Evolutionary conservation across 2,113 vertebrate genomes (phyloP).

Genomic region (Suricata suricatta): DNA sequence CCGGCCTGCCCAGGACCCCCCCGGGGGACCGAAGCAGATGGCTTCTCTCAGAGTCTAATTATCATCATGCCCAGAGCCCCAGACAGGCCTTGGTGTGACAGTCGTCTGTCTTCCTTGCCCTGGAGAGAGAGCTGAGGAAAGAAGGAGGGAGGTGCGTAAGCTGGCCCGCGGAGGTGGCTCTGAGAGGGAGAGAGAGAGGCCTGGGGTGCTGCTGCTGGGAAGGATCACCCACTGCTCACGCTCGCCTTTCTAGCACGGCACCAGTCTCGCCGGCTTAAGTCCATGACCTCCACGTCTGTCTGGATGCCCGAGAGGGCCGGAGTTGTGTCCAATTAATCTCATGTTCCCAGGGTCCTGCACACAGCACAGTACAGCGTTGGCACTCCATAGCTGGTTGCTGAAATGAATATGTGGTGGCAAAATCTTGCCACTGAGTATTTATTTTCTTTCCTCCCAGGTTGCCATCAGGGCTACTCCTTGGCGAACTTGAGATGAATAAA

Average conservation of each 20-base stretch:
- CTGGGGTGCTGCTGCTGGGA: not conserved
- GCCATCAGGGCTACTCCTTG: not conserved
- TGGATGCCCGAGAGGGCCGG: not conserved
- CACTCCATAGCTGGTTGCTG: not conserved
- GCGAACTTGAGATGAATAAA: constrained; percentile 36
- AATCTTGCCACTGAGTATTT: not conserved
- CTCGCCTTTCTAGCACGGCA: accelerated
- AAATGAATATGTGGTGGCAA: not conserved
- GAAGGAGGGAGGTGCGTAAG: not conserved
- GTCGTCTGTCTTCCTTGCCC: not conserved
- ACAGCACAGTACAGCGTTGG: not conserved
- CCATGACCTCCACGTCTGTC: accelerated
- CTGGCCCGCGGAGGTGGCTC: not conserved
- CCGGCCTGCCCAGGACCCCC: constrained; percentile 63
- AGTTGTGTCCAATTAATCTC: not conserved
- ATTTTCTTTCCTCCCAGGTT: constrained; percentile 2
- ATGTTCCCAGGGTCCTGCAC: not conserved
- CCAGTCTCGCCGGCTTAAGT: not conserved
- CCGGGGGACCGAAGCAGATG: constrained; percentile 78
- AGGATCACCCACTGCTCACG: not conserved
- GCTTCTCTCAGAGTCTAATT: constrained; percentile 81
- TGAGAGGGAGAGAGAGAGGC: not conserved
- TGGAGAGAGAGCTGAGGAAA: not conserved
- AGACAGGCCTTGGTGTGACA: not conserved
- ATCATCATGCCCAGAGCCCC: constrained; percentile 36